phyloP scores from a whole-genome alignment of 1,140 invertebrate genomes.

The Oryctes rhinoceros region DNA sequence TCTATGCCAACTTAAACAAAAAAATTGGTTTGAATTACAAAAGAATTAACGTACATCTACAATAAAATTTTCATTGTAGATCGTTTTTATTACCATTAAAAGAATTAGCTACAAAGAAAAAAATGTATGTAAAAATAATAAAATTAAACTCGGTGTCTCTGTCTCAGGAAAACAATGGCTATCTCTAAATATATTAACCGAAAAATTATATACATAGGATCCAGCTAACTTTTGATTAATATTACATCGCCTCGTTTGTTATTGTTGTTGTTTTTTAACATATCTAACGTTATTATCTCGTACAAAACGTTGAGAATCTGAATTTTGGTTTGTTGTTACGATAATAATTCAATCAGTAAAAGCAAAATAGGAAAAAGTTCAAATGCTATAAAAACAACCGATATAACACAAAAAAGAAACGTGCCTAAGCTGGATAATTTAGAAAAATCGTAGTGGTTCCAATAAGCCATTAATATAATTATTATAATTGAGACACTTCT shows the following conservation, averaged over 20 bases:
- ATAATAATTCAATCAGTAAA: constrained; percentile 7
- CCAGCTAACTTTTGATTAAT: constrained; percentile 3
- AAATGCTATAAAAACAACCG: constrained; percentile 1
- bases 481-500: constrained; percentile 26
- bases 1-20: constrained; percentile 38
- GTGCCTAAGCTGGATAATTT: constrained; percentile 44
- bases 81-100: constrained; percentile 9
- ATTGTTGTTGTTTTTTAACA: constrained; percentile 5
- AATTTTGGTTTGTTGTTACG: background rate
- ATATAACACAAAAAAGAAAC: constrained; percentile 31
- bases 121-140: constrained; percentile 7
- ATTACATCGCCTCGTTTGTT: background rate
- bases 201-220: constrained; percentile 9
- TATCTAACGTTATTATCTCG: background rate
- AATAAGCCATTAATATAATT: constrained; percentile 40
- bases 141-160: constrained; percentile 20
- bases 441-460: constrained; percentile 30
- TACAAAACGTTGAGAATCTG: background rate
- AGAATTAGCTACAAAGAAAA: background rate
- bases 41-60: background rate
- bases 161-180: constrained; percentile 37
- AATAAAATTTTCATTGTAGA: constrained; percentile 2
- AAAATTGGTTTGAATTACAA: background rate
- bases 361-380: constrained; percentile 17
- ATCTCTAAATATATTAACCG: background rate